A percentile compares a stretch with the other conserved stretches of the same genome.
Evolutionary conservation across 2,113 vertebrate genomes (phyloP).

Genomic region (Ptilonorhynchus violaceus): DNA sequence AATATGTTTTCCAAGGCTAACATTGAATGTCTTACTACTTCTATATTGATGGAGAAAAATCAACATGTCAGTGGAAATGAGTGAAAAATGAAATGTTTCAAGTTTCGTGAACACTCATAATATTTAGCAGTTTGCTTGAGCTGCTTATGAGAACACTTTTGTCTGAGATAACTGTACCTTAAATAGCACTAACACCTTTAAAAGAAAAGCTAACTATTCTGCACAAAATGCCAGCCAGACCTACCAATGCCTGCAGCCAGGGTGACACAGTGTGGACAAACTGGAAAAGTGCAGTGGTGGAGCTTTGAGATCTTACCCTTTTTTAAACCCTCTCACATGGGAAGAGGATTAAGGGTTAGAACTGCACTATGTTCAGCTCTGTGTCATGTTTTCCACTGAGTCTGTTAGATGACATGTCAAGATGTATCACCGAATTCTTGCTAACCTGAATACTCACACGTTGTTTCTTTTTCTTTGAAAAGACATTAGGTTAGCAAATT

Average conservation of each 20-base stretch:
- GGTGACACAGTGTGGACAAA: background rate
- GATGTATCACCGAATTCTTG: background rate
- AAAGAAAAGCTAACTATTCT: background rate
- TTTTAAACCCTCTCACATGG: background rate
- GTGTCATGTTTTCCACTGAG: background rate
- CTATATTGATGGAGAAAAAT: background rate
- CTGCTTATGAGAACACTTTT: background rate
- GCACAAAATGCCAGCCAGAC: background rate
- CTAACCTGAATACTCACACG: background rate
- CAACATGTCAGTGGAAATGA: background rate
- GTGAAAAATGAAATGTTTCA: background rate
- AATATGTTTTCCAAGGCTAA: background rate
- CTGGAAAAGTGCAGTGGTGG: background rate
- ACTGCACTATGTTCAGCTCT: background rate
- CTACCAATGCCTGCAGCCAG: background rate
- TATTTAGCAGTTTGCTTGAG: background rate
- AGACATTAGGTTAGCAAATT: background rate
- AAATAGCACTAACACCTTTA: background rate
- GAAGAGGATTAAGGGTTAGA: background rate
- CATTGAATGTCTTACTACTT: background rate
- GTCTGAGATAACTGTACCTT: background rate
- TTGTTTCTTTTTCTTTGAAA: background rate
- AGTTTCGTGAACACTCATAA: background rate
- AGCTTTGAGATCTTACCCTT: background rate
- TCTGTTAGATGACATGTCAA: background rate